Conservation (phyloP, 2,888 invertebrate species). For the Cephus pygmeus region DNA sequence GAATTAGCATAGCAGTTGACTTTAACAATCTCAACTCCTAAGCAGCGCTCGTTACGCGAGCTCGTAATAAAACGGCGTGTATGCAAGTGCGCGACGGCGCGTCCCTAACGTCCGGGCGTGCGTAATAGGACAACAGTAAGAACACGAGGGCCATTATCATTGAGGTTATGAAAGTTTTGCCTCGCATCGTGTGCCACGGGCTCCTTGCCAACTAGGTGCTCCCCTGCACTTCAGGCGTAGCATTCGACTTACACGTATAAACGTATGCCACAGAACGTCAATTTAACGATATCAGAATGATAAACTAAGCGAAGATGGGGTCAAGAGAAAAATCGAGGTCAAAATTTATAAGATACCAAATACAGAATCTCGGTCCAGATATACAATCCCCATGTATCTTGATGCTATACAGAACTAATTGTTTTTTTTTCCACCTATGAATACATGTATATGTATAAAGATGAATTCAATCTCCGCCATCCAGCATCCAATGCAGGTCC, state of each 20-base stretch:
- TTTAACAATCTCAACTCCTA: slow-evolving; percentile 44
- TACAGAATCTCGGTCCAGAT: no score
- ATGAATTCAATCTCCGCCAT: no score
- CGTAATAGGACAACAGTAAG: no score
- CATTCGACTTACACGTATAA: no score
- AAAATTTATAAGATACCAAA: no score
- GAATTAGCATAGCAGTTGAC: slow-evolving; percentile 40
- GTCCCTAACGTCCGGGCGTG: neutral
- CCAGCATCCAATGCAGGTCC: no score
- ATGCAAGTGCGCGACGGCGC: slow-evolving; percentile 1
- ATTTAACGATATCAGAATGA: neutral
- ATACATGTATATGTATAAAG: no score
- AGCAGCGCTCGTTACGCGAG: slow-evolving; percentile 31
- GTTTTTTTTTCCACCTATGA: no score
- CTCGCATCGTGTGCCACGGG: neutral
- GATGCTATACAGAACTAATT: no score
- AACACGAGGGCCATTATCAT: neutral
- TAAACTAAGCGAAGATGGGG: no score
- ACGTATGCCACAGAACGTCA: neutral
- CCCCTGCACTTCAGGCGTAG: neutral
- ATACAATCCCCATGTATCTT: no score
- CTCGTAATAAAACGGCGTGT: neutral
- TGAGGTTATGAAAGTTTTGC: slow-evolving; percentile 5
- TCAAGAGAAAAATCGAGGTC: no score
- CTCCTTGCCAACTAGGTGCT: slow-evolving; percentile 6